A percentile compares a stretch with the other conserved stretches of the same genome.
Evolutionary conservation across 2,797 vertebrate species (phyloP).

Genomic region (Lepilemur septentrionalis): DNA sequence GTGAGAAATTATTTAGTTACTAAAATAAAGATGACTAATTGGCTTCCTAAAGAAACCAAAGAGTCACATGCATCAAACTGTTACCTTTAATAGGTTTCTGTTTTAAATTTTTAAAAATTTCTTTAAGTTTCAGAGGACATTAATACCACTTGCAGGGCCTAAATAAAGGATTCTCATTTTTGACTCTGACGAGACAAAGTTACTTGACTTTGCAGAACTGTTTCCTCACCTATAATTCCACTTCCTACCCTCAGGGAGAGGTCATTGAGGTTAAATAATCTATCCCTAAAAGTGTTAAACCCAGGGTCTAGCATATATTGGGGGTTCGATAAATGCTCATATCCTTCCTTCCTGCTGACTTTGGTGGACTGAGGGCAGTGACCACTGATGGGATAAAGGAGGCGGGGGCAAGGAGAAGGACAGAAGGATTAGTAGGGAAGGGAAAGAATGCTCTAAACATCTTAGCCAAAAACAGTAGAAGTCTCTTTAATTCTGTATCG

Average conservation of each 20-base stretch:
- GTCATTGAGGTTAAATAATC: background rate
- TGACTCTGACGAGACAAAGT: background rate
- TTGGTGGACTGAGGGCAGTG: background rate
- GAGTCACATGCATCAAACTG: background rate
- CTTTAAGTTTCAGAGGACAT: background rate
- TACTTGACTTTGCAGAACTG: background rate
- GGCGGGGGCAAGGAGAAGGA: background rate
- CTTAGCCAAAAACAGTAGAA: background rate
- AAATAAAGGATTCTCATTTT: background rate
- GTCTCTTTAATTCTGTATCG: background rate
- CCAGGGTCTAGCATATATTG: background rate
- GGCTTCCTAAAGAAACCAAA: slow-evolving; percentile 18
- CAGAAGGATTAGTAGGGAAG: background rate
- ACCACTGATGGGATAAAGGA: background rate
- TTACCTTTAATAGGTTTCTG: background rate
- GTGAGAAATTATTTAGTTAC: background rate
- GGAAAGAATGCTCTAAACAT: background rate
- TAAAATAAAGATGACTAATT: background rate
- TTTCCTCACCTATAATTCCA: slow-evolving; percentile 32
- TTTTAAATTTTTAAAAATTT: background rate
- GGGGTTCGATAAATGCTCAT: background rate
- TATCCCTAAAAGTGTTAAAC: background rate
- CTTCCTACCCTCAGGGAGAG: slow-evolving; percentile 12
- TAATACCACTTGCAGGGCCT: background rate
- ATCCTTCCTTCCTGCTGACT: slow-evolving; percentile 39